A percentile compares a stretch with the other conserved stretches of the same genome.
These are phyloP conservation scores for Psephotus haematonotus DNA, from an alignment of 2,113 vertebrate species.

Conservation along the genomic window DNA sequence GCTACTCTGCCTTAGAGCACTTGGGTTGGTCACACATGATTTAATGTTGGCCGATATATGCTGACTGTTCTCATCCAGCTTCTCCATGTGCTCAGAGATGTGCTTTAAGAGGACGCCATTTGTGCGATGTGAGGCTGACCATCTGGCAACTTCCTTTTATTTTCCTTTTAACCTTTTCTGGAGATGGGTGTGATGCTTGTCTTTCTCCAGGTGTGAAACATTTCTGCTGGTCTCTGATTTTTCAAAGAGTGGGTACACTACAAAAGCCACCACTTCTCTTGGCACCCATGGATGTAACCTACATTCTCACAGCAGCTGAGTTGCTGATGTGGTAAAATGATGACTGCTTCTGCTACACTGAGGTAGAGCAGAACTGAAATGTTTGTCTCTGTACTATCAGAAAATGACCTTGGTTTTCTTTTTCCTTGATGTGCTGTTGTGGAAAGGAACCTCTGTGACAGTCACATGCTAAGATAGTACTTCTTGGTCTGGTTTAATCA, in stretches of 20 bases:
- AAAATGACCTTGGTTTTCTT: not conserved
- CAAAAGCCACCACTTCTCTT: not conserved
- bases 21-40: not conserved
- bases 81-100: not conserved
- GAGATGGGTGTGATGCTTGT: not conserved
- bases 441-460: not conserved
- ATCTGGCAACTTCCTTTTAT: too few species aligned
- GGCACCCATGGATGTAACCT: not conserved
- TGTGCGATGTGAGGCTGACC: not conserved
- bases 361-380: not conserved
- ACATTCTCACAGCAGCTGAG: not conserved
- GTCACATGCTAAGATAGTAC: accelerated
- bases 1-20: not conserved
- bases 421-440: not conserved
- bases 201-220: not conserved
- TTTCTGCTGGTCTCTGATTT: not conserved
- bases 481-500: not conserved
- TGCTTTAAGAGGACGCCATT: not conserved
- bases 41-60: not conserved
- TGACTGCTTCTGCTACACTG: not conserved
- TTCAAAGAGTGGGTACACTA: not conserved
- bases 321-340: not conserved
- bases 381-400: not conserved
- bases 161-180: not conserved
- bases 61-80: not conserved